Evolutionary conservation across 1,140 invertebrate genomes (phyloP).

Genomic region (Phortica variegata): DNA sequence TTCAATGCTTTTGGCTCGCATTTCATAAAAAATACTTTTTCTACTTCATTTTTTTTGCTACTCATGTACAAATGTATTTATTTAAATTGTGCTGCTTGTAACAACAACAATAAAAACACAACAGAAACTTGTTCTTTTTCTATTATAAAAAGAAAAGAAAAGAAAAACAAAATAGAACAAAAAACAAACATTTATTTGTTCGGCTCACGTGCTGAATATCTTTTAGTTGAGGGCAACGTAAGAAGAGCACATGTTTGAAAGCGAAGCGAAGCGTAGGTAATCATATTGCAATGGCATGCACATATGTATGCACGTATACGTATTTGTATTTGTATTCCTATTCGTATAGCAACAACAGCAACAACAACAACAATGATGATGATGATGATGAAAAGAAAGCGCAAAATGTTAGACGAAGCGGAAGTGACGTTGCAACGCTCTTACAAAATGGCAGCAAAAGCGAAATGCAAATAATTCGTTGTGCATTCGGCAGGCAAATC

Average conservation of each 20-base stretch:
- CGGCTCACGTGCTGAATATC: constrained; percentile 32
- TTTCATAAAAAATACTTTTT: too few relatives aligned
- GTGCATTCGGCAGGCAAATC: constrained; percentile 19
- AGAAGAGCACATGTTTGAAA: not conserved
- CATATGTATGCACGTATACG: not conserved
- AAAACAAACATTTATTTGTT: constrained; percentile 35
- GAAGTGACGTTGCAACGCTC: too few relatives aligned
- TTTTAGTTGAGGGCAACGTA: constrained; percentile 7
- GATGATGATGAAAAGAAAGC: too few relatives aligned
- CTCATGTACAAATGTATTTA: constrained; percentile 36
- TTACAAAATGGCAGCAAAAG: constrained; percentile 23
- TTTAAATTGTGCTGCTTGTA: constrained; percentile 42
- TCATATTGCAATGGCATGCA: constrained; percentile 33
- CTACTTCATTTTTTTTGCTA: too few relatives aligned
- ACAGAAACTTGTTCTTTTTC: too few relatives aligned
- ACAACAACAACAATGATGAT: too few relatives aligned
- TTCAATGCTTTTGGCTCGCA: too few relatives aligned
- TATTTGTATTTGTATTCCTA: constrained; percentile 9
- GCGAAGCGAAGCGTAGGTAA: constrained; percentile 24
- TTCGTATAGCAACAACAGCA: too few relatives aligned
- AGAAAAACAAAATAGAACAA: constrained; percentile 3
- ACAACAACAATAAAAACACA: too few relatives aligned
- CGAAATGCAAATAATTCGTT: constrained; percentile 34
- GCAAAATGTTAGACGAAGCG: too few relatives aligned
- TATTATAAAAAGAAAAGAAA: too few relatives aligned